Evolutionary conservation across 2,888 invertebrate genomes (phyloP), one percentile per base, ranked within the genome.

Genomic region (Cerastis leucographa): DNA sequence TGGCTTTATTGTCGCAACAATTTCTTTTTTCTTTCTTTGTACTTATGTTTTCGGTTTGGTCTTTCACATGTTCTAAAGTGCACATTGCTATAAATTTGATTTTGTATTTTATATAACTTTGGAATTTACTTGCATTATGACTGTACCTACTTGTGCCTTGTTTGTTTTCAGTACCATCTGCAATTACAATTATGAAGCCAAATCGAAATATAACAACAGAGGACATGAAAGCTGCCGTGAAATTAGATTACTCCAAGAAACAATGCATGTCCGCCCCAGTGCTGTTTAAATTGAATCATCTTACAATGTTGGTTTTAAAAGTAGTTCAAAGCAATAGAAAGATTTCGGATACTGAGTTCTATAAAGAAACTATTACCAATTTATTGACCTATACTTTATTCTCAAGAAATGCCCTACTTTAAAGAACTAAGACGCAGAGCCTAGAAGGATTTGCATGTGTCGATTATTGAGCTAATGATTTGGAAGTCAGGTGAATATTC

Each of bases 261-360:
- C n/a, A 76, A 59, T 17, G 8, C 49, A 42, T 51, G n/a, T 62
- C 29, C 22, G 11, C 44, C 4, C 11, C 49, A 74, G 19, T 51
- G 5, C 51, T 22, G 42, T 19, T 56, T 40, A 59, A 76, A 78
- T n/a, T 76, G 14, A 67, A 46, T 78, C n/a, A 49, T 56, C 22
- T 56, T 19, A 40, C 17, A 56, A n/a, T 56, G 17, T 59, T 66
- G 46, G 4, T 2, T 68, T 51, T 44, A 35, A 46, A 68, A 65
- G 22, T 56, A 67, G 51, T 51, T 64, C 29, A 81, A 54, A 29
- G 29, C 12, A 42, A 25, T 25, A 44, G 8, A 51, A 44, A 19
- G 44, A 61, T 12, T 74, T 68, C 11, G 11, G 7, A 42, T 64
- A 64, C 14, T 35, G 25, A 9, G 12, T 42, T 49, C 4, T 19